Evolutionary conservation across 2,888 invertebrate species (phyloP).

Genomic region (Gymnocheta viridis): DNA sequence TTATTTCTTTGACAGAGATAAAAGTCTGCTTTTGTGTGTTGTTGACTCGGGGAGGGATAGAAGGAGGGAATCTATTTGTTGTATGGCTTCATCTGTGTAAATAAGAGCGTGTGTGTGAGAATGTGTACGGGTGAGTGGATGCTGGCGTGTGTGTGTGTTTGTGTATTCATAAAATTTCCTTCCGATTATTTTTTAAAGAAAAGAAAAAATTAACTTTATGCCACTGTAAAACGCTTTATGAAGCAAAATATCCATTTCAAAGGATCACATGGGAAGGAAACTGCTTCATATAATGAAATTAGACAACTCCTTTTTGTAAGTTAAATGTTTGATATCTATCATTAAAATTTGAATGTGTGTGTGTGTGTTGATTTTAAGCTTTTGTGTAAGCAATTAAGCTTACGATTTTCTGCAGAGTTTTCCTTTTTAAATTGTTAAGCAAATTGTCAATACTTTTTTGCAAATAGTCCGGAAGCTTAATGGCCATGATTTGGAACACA

Average conservation of each 20-base stretch:
- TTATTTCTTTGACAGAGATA: constrained; percentile 59
- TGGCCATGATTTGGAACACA: background rate
- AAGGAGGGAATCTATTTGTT: background rate
- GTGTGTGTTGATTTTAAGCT: background rate
- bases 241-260: constrained; percentile 33
- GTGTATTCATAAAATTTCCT: constrained; percentile 16
- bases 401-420: background rate
- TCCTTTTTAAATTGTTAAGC: background rate
- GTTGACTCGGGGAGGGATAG: background rate
- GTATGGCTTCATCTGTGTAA: background rate
- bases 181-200: constrained; percentile 32
- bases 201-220: constrained; percentile 40
- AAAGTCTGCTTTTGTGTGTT: constrained; percentile 22
- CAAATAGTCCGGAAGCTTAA: background rate
- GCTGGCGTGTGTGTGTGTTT: background rate
- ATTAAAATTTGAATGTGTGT: constrained; percentile 1
- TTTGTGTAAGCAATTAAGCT: constrained; percentile 33
- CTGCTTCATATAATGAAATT: constrained; percentile 40
- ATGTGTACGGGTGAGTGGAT: background rate
- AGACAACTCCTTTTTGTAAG: constrained; percentile 10
- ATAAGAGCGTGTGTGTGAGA: background rate
- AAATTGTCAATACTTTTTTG: constrained; percentile 10
- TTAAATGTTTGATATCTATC: constrained; percentile 31
- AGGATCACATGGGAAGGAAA: constrained; percentile 28
- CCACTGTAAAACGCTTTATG: constrained; percentile 18